Evolutionary conservation across 2,888 invertebrate species (phyloP).

Genomic region (Caenorhabditis japonica): DNA sequence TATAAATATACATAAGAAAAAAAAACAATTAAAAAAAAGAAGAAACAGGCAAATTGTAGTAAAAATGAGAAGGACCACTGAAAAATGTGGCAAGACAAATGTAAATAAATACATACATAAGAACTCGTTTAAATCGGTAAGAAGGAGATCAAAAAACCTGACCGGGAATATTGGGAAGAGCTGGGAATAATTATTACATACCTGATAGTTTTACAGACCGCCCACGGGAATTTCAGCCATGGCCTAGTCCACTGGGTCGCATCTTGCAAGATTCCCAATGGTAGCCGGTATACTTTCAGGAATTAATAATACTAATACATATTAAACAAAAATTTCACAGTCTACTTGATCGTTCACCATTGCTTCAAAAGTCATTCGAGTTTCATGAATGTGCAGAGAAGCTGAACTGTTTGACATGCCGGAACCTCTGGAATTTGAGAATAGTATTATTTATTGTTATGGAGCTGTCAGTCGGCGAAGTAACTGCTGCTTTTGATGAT

Average conservation of each 20-base stretch:
- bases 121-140: slow-evolving; percentile 32
- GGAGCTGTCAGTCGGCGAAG: not conserved
- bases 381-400: slow-evolving; percentile 74
- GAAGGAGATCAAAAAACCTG: slow-evolving; percentile 35
- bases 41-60: too few species aligned
- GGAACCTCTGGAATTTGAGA: slow-evolving; percentile 70
- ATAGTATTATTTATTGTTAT: too few species aligned
- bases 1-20: slow-evolving; percentile 5
- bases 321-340: slow-evolving; percentile 70
- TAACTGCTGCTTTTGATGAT: too few species aligned
- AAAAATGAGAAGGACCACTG: slow-evolving; percentile 13
- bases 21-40: not conserved
- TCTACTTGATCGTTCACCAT: slow-evolving; percentile 67
- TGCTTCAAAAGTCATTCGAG: slow-evolving; percentile 65
- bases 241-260: too few species aligned
- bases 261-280: too few species aligned
- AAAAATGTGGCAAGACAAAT: slow-evolving; percentile 24
- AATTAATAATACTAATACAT: not conserved
- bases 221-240: too few species aligned
- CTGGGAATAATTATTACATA: too few species aligned
- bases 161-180: slow-evolving; percentile 11
- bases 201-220: too few species aligned
- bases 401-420: slow-evolving; percentile 76
- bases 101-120: slow-evolving; percentile 13
- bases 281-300: too few species aligned